A percentile compares a stretch with the other conserved stretches of the same genome.
Conservation (phyloP, 64 coral and sea anemone genomes). For the Porites lutea region DNA sequence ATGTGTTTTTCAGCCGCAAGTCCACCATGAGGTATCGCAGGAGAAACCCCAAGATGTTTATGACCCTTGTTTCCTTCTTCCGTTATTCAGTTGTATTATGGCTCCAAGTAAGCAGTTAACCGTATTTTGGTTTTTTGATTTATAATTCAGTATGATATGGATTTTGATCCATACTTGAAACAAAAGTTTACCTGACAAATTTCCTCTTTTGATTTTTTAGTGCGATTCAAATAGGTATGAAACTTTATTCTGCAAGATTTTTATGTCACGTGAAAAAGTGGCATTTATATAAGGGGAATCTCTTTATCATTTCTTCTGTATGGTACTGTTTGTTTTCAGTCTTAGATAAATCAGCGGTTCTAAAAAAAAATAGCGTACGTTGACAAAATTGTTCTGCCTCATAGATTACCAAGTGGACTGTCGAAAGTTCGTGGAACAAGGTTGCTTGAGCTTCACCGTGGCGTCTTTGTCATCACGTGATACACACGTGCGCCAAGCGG, state of each 20-base stretch:
- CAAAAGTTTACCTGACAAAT: too few species aligned
- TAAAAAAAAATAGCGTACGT: neutral
- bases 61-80: slow-evolving; percentile 69
- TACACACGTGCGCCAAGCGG: slow-evolving; percentile 76
- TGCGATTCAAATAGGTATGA: too few species aligned
- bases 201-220: too few species aligned
- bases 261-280: too few species aligned
- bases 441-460: slow-evolving; percentile 63
- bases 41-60: neutral
- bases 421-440: slow-evolving; percentile 84
- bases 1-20: slow-evolving; percentile 57
- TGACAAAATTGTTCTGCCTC: neutral
- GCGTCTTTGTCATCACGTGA: slow-evolving; percentile 91
- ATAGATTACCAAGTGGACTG: slow-evolving; percentile 83
- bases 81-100: slow-evolving; percentile 53
- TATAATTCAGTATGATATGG: neutral
- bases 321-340: too few species aligned
- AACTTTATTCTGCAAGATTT: too few species aligned
- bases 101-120: slow-evolving; percentile 46
- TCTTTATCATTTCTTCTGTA: too few species aligned
- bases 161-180: too few species aligned
- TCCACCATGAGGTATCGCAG: slow-evolving; percentile 25
- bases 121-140: neutral
- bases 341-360: neutral
- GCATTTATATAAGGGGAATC: too few species aligned